Percentiles rank a stretch among this genome's conserved stretches.
Conservation (phyloP, 2,888 invertebrate species). For the Clostera curtula region DNA sequence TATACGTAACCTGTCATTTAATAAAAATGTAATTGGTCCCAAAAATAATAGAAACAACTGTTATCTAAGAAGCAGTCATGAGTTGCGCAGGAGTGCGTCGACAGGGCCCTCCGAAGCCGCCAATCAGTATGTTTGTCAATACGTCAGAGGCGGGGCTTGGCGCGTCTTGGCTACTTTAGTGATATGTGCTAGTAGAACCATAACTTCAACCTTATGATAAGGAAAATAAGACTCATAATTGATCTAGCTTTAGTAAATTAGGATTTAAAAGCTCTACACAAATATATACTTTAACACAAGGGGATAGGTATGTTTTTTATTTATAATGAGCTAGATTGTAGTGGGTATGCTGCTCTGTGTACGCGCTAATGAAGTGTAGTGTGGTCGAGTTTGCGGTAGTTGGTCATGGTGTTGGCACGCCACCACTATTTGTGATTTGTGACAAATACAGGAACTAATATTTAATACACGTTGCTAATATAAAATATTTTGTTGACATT, state of each 20-base stretch:
- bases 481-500: conserved; percentile 5
- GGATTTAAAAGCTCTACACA: conserved; percentile 16
- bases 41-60: conserved; percentile 31
- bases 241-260: conserved; percentile 8
- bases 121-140: conserved; percentile 64
- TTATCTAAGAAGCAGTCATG: conserved; percentile 43
- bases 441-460: conserved; percentile 34
- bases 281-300: conserved; percentile 29
- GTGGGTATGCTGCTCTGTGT: conserved; percentile 60
- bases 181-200: conserved; percentile 1
- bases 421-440: conserved; percentile 57
- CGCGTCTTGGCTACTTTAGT: conserved; percentile 23
- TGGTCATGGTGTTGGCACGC: conserved; percentile 68
- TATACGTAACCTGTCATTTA: conserved; percentile 7
- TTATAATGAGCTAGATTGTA: conserved; percentile 21
- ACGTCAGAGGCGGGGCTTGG: conserved; percentile 50
- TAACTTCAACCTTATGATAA: conserved; percentile 13
- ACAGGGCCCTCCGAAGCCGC: conserved; percentile 38
- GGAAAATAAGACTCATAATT: conserved; percentile 21
- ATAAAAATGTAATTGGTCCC: conserved; percentile 24
- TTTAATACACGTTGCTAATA: conserved; percentile 11
- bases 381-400: conserved; percentile 66
- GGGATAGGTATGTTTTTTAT: conserved; percentile 32
- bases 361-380: conserved; percentile 66
- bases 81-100: conserved; percentile 64